phyloP scores from a whole-genome alignment of 2,797 vertebrate genomes.

The Odontamblyopus lacepedii region DNA sequence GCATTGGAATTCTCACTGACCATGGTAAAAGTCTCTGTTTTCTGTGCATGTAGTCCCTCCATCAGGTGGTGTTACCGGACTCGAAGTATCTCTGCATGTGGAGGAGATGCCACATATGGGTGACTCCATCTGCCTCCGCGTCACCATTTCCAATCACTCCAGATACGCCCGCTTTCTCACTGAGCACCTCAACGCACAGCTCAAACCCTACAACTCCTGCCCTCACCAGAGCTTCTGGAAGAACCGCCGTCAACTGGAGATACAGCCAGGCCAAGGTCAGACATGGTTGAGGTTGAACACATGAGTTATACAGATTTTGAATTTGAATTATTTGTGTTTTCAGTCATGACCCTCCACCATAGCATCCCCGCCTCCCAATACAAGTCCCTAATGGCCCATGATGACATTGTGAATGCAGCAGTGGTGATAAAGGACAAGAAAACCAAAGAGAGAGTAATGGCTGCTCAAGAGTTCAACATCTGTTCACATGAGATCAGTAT shows the following conservation, averaged over 20 bases:
- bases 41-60: not conserved
- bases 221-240: constrained; percentile 73
- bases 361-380: constrained; percentile 47
- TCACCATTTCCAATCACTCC: constrained; percentile 75
- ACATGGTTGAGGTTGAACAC: not conserved
- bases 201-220: constrained; percentile 68
- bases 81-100: constrained; percentile 72
- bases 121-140: constrained; percentile 70
- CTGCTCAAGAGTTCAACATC: constrained; percentile 60
- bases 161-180: constrained; percentile 64
- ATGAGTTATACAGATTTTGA: not conserved
- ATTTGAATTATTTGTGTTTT: not conserved
- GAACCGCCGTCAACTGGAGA: constrained; percentile 47
- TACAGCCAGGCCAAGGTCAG: constrained; percentile 78
- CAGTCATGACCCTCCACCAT: constrained; percentile 50
- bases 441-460: constrained; percentile 55
- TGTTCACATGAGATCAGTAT: constrained; percentile 45
- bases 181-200: constrained; percentile 76
- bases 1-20: no score
- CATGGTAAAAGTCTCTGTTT: not conserved
- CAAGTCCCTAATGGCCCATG: constrained; percentile 35
- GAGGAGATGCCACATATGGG: constrained; percentile 71
- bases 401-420: constrained; percentile 59
- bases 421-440: constrained; percentile 62
- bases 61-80: not conserved